These are phyloP conservation scores for Pseudocheirus occidentalis DNA, from an alignment of 2,797 vertebrate genomes.

Conservation along the genomic window DNA sequence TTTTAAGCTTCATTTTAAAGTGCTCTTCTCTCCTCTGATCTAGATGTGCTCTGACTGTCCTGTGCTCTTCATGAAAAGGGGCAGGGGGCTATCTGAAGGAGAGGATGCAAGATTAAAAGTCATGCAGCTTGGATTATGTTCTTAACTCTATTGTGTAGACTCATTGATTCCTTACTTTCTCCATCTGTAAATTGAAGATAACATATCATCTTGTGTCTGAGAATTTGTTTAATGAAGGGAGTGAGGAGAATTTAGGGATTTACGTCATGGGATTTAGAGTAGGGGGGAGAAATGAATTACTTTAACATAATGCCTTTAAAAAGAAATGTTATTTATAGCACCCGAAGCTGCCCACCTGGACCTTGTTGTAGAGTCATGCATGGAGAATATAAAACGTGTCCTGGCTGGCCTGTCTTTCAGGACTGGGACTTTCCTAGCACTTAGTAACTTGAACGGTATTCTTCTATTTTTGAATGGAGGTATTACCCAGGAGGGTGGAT, in stretches of 20 bases:
- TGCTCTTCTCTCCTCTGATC: neutral
- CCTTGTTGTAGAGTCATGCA: neutral
- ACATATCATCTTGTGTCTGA: neutral
- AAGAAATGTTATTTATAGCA: conserved; percentile 15
- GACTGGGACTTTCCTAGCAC: neutral
- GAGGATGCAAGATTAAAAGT: neutral
- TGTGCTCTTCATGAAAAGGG: neutral
- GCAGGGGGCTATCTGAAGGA: neutral
- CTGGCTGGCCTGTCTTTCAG: neutral
- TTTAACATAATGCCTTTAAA: conserved; percentile 26
- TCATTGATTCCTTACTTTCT: neutral
- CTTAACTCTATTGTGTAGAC: neutral
- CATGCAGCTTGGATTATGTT: conserved; percentile 3
- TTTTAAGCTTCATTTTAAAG: neutral
- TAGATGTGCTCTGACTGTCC: neutral
- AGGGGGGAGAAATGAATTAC: neutral
- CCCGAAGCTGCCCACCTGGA: neutral
- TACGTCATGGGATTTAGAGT: neutral
- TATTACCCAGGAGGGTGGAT: neutral
- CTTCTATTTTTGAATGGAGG: neutral
- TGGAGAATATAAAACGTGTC: neutral
- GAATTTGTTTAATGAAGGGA: conserved; percentile 31
- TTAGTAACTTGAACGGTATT: neutral
- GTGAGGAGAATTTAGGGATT: neutral
- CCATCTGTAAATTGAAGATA: conserved; percentile 8